These are phyloP conservation scores for Tretioscincus oriximinensis DNA, from an alignment of 2,113 vertebrate species.

Conservation along the genomic window DNA sequence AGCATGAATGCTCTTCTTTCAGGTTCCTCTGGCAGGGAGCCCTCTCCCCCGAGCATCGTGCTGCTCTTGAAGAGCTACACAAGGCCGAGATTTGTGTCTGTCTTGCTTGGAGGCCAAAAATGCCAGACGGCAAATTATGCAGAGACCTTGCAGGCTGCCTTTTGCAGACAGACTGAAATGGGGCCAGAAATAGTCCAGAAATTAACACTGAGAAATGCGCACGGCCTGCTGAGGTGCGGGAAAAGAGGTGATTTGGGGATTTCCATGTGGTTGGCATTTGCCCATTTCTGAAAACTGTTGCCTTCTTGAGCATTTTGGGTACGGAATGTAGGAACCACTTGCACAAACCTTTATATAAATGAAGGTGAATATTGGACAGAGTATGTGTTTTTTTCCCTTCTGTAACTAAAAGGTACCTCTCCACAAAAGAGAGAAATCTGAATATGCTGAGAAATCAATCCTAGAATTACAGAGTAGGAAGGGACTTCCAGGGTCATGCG, in stretches of 20 bases:
- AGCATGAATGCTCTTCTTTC: not conserved
- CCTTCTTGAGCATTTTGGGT: not conserved
- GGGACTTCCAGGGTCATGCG: no score
- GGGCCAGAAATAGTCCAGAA: not conserved
- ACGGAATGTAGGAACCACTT: not conserved
- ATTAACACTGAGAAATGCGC: no score
- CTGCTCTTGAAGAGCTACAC: not conserved
- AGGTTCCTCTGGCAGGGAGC: not conserved
- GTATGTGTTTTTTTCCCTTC: no score
- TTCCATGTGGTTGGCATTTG: no score
- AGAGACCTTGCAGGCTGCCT: not conserved
- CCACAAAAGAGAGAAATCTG: no score
- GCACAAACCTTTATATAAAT: no score
- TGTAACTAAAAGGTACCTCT: no score
- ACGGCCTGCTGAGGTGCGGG: not conserved
- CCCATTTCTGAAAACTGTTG: not conserved
- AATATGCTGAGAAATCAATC: no score
- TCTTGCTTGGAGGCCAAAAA: not conserved
- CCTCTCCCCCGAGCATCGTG: not conserved
- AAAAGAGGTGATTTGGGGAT: not conserved
- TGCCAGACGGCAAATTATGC: not conserved
- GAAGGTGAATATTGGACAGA: not conserved
- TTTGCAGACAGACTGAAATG: not conserved
- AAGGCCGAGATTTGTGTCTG: conserved; percentile 7
- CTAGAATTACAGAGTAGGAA: no score